Evolutionary conservation across 92 coral and sea anemone genomes (phyloP), one percentile per base, ranked within the genome.

Genomic region (Heliopora coerulea): DNA sequence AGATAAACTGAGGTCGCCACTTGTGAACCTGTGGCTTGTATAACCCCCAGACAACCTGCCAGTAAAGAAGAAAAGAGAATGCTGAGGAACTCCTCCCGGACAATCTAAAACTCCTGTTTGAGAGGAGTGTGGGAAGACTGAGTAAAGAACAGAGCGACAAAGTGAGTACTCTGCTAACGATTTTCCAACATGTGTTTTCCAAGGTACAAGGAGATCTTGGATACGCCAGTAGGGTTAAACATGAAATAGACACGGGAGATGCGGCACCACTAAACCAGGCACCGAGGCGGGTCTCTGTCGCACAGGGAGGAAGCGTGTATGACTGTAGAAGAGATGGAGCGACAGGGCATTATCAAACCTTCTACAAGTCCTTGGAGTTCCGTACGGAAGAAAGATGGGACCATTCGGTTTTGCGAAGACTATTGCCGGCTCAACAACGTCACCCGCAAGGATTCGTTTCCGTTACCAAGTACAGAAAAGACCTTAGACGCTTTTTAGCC

Each of bases 1-100:
- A 77, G 62, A 65, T 60, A 50, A 18, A 60, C 80, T 2, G 65
- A 65, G 14, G 19, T 75, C 0, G 73, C 80, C 15, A 46, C 48
- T 44, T 60, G 80, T 50, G 73, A 75, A 49, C 57, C 73, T 12
- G 80, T 15, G 7, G 72, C 25, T 4, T 32, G 37, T 41, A 70
- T 73, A 34, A 60, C 48, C 17, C 49, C 37, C 3, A 20, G 79
- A 26, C 79, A 52, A 33, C 30, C 25, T 4, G 52, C 24, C 25
- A 15, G 20, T 24, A 14, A 56, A 5, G 0, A 28, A 21, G 8
- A 2, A 40, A 39, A 54, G 28, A 20, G 10, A 4, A 15, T 17
- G 30, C n/a, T 25, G 4, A 9, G 48, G 57, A 14, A 8, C 0
- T 20, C 61, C 6, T n/a, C 18, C 48, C 79, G 1, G 48, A 74